Evolutionary conservation across 2,888 invertebrate genomes (phyloP).

Genomic region (Prosopocoilus inquinatus): DNA sequence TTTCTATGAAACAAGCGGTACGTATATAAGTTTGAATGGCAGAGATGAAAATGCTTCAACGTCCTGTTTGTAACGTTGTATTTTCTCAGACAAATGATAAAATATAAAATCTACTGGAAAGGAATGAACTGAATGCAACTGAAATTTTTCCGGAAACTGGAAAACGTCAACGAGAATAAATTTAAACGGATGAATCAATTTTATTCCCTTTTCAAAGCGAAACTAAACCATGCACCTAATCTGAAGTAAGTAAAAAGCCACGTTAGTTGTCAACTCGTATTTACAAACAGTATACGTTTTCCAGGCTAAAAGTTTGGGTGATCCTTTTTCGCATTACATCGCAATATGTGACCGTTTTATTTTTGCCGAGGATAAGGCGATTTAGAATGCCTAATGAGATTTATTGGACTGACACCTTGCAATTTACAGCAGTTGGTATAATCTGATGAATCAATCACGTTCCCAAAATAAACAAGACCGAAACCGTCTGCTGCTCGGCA

Average conservation of each 20-base stretch:
- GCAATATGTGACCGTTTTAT: constrained; percentile 22
- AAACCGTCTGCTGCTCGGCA: background rate
- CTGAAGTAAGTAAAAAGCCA: constrained; percentile 9
- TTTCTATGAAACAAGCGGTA: too few relatives aligned
- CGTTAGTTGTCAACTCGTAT: constrained; percentile 3
- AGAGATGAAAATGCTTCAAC: too few relatives aligned
- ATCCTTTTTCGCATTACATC: constrained; percentile 20
- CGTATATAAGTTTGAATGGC: too few relatives aligned
- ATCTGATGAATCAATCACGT: constrained; percentile 20
- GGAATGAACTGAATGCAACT: too few relatives aligned
- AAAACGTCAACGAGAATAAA: too few relatives aligned
- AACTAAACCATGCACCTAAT: too few relatives aligned
- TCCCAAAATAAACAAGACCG: constrained; percentile 13
- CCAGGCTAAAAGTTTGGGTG: constrained; percentile 14
- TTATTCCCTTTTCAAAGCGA: too few relatives aligned
- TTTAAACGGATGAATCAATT: too few relatives aligned
- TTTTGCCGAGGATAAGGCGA: constrained; percentile 21
- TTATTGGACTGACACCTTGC: constrained; percentile 20
- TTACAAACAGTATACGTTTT: constrained; percentile 9
- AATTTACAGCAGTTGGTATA: constrained; percentile 20
- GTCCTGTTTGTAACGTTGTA: too few relatives aligned
- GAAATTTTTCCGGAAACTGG: too few relatives aligned
- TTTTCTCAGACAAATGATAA: too few relatives aligned
- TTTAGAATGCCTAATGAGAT: constrained; percentile 23
- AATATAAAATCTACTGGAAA: too few relatives aligned